Conservation (phyloP, 2,888 invertebrate genomes). For the Phorcus lineatus region DNA sequence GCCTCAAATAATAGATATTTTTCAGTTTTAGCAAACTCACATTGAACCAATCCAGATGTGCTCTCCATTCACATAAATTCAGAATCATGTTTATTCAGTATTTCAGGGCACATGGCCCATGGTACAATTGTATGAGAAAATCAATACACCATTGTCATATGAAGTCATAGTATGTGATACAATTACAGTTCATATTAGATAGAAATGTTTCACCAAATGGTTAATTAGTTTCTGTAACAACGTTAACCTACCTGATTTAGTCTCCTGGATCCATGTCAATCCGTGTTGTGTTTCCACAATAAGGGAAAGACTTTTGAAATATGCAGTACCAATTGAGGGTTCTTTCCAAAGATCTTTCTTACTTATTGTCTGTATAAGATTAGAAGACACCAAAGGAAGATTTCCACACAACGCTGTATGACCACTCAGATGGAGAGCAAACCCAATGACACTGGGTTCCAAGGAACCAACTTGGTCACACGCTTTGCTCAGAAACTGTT, state of each 20-base stretch:
- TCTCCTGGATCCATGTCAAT: not conserved
- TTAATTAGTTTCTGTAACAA: no score
- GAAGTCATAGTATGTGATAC: no score
- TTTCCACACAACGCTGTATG: not conserved
- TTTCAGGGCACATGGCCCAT: no score
- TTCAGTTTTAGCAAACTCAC: no score
- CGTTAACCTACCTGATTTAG: not conserved
- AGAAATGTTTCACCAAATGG: no score
- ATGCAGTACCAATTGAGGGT: slow-evolving; percentile 23
- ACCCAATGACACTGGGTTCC: slow-evolving; percentile 20
- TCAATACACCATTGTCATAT: no score
- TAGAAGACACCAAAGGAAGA: not conserved
- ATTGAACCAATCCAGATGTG: no score
- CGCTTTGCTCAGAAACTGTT: not conserved
- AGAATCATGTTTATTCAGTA: no score
- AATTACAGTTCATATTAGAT: no score
- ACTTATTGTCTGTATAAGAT: not conserved
- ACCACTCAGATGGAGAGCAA: slow-evolving; percentile 20
- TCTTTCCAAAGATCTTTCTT: not conserved
- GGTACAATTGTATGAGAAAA: no score
- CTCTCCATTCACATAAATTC: no score
- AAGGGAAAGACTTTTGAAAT: slow-evolving; percentile 4
- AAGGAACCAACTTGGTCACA: not conserved
- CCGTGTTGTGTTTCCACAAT: not conserved
- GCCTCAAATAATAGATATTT: no score